Base-by-base conservation (phyloP, 2,888 invertebrate species). In the Agrochola lychnidis region DNA sequence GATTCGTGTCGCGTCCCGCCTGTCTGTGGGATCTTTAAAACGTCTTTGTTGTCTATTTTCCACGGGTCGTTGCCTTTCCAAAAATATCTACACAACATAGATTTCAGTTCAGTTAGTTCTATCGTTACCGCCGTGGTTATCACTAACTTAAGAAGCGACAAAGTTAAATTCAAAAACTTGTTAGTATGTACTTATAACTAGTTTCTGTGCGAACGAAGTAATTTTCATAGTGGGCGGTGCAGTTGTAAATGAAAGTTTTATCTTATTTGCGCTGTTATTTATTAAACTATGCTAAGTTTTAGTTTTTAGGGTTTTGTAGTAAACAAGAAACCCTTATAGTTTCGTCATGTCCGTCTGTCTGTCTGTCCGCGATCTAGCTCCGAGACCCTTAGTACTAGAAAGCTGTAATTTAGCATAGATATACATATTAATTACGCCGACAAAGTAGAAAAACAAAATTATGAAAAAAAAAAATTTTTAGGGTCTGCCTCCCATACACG, bases 101-200 rank as follows among this genome's bases (percentile, higher is more conserved):
- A 73, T 40, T 68, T 53, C 16, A 81, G 61, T 73, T 69, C 12
- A 70, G 61, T 70, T 63, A 68, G 62, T 79, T 84, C 30, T 51
- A 56, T 67, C 45, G 57, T 57, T 62, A 76, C 61, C 59, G 4
- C 22, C 45, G 53, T 10, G 4, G 36, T 78, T 57, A 73, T 68
- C 57, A 59, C 62, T 16, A 67, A 59, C 45, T 51, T 64, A 59
- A 83, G 69, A 48, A 30, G 48, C 56, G 22, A 63, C 70, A 56
- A 82, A 84, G 81, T 82, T 84, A 84, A 81, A 82, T 74, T 82
- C 63, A 74, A 71, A 82, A 82, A 84, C 82, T 82, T 82, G 74
- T 74, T 80, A 71, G 51, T 64, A 53, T 56, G 61, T 70, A 45
- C 66, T 69, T 66, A 6, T n/a, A 48, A 67, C 45, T 83, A 61